A percentile compares a stretch with the other conserved stretches of the same genome.
Evolutionary conservation across 2,888 invertebrate genomes (phyloP).

Genomic region (Bellardia pandia): DNA sequence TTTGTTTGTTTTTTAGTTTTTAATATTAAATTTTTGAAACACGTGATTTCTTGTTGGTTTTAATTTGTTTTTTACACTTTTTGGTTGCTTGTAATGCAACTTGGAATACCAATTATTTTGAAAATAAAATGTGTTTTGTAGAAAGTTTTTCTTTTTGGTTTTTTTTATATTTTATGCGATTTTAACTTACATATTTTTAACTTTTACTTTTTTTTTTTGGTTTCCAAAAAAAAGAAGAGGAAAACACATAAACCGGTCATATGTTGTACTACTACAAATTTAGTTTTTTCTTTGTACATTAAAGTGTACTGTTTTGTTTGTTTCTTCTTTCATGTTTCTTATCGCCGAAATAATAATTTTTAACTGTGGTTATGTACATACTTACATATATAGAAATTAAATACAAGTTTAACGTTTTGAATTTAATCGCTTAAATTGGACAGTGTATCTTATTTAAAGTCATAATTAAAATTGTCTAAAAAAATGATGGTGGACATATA

Average conservation of each 20-base stretch:
- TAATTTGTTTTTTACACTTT: slow-evolving; percentile 4
- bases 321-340: slow-evolving; percentile 23
- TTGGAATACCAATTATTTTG: slow-evolving; percentile 58
- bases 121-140: slow-evolving; percentile 53
- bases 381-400: slow-evolving; percentile 30
- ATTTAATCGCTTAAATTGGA: slow-evolving; percentile 4
- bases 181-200: slow-evolving; percentile 34
- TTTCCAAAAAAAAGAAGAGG: slow-evolving; percentile 17
- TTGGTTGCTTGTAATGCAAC: slow-evolving; percentile 3
- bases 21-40: slow-evolving; percentile 17
- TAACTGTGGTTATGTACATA: slow-evolving; percentile 13
- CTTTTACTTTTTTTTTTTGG: slow-evolving; percentile 62
- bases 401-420: background rate
- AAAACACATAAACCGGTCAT: slow-evolving; percentile 39
- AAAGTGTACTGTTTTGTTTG: background rate
- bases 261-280: slow-evolving; percentile 41
- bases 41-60: slow-evolving; percentile 38
- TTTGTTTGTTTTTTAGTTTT: background rate
- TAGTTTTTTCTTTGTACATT: slow-evolving; percentile 22
- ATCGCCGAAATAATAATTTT: slow-evolving; percentile 41
- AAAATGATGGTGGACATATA: too few relatives aligned
- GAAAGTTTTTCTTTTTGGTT: slow-evolving; percentile 62
- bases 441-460: background rate
- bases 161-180: slow-evolving; percentile 34
- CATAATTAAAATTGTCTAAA: too few relatives aligned